These are phyloP conservation scores for Cisticola juncidis DNA, from an alignment of 2,113 vertebrate species.

Conservation along the genomic window DNA sequence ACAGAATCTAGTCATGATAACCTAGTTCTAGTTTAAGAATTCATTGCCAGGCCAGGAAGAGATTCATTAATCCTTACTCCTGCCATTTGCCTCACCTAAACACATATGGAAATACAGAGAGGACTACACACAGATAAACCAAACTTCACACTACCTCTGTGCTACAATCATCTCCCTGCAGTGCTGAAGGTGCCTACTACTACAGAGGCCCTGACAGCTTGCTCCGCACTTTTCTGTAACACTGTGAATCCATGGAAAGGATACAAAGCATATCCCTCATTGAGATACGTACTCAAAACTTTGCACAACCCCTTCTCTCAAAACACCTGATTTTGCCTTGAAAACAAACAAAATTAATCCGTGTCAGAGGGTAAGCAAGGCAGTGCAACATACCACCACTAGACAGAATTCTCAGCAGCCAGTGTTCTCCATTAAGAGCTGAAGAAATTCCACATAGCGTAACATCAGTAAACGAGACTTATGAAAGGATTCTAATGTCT, in stretches of 20 bases:
- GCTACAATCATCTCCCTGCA: neutral
- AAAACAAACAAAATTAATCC: neutral
- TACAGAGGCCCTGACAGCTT: neutral
- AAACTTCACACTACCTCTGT: neutral
- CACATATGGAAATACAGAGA: neutral
- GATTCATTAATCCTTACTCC: neutral
- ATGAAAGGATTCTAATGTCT: neutral
- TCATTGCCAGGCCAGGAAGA: neutral
- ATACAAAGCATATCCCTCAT: neutral
- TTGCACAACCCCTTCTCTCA: neutral
- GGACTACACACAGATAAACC: neutral
- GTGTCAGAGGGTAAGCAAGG: neutral
- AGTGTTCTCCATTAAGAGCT: neutral
- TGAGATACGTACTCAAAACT: neutral
- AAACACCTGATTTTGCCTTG: neutral
- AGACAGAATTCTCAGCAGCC: neutral
- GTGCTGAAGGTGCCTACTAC: neutral
- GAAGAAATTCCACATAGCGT: neutral
- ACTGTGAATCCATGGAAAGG: rapidly evolving
- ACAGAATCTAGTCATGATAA: neutral
- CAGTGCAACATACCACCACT: neutral
- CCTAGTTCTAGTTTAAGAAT: neutral
- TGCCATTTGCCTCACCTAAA: neutral
- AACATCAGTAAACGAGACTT: neutral
- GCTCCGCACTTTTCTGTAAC: neutral